Base-by-base conservation (phyloP, 2,113 vertebrate genomes). In the Mus musculus region DNA sequence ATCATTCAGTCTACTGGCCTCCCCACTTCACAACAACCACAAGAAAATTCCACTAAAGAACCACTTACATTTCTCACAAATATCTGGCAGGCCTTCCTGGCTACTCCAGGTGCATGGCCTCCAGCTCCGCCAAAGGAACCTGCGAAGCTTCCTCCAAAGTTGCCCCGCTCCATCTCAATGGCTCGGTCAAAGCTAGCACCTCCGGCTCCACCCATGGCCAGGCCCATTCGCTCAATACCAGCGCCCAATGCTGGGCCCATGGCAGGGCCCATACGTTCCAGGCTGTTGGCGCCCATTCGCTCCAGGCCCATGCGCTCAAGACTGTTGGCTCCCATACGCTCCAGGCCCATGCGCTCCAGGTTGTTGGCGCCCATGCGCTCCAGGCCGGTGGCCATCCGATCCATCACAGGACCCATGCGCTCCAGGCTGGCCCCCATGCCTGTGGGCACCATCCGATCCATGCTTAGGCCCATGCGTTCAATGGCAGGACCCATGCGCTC, bases 51-150 rank as follows among this genome's bases (percentile, higher is more conserved):
- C 81, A 39, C 71, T 22, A 0, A 88, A 54, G 17, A 87, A 36
- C 82, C 95, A 99, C 99, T 99, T 98, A 99, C 99, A 93, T 99
- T 99, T 98, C 99, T 99, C 97, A 99, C 99, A 98, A 99, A 99
- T 97, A 99, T 99, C 98, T 99, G 99, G 97, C 99, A 99, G 88
- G 99, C 99, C 98, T 99, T 99, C 96, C 99, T 99, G 97, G 99
- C 96, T 91, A 99, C 99, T 54, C 99, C 99, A 17, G 98, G 84
- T 28, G 99, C 99, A 86, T 99, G 99, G 22, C 99, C 99, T 97
- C 99, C 99, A 5, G 99, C 97, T 93, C 99, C 99, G n/a, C 98
- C 98, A 78, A 99, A 98, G 73, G 98, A 98, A 49, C 99, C 99
- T 28, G 99, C 98, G 88, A 99, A 99, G 96, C 99, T 99, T 91